phyloP scores from a whole-genome alignment of 2,888 invertebrate species.

The Lamellibrachia satsuma region DNA sequence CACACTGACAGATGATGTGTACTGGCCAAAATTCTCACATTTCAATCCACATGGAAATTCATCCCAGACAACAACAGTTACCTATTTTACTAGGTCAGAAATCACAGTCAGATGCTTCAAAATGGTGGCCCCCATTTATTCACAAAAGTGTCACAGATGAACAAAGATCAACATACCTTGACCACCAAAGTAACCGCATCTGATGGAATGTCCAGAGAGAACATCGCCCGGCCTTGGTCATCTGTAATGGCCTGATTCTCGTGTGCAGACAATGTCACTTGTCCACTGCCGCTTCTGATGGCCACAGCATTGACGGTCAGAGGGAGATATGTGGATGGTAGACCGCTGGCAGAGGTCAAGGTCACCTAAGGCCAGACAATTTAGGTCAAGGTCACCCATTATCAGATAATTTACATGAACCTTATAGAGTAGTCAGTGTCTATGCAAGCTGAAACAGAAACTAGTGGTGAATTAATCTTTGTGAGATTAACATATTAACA shows the following conservation, averaged over 20 bases:
- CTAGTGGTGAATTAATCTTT: too few relatives aligned
- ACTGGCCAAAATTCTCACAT: too few relatives aligned
- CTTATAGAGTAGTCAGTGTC: too few relatives aligned
- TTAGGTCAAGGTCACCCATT: background rate
- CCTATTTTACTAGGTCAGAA: background rate
- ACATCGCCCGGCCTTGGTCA: constrained; percentile 10
- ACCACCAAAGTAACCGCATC: background rate
- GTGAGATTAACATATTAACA: too few relatives aligned
- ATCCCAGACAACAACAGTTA: too few relatives aligned
- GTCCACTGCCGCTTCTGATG: background rate
- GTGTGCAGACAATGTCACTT: background rate
- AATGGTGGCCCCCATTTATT: too few relatives aligned
- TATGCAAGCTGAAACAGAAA: too few relatives aligned
- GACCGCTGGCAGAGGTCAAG: background rate
- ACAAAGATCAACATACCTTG: background rate
- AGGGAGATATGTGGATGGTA: background rate
- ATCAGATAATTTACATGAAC: background rate
- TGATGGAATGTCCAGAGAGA: background rate
- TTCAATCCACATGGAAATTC: too few relatives aligned
- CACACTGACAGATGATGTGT: too few relatives aligned
- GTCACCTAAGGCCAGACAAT: background rate
- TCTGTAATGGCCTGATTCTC: constrained; percentile 10
- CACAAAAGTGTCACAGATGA: too few relatives aligned
- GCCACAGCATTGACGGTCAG: background rate
- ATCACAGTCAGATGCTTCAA: background rate